Evolutionary conservation across 2,888 invertebrate species (phyloP).

Genomic region (Lacanobia wlatinum): DNA sequence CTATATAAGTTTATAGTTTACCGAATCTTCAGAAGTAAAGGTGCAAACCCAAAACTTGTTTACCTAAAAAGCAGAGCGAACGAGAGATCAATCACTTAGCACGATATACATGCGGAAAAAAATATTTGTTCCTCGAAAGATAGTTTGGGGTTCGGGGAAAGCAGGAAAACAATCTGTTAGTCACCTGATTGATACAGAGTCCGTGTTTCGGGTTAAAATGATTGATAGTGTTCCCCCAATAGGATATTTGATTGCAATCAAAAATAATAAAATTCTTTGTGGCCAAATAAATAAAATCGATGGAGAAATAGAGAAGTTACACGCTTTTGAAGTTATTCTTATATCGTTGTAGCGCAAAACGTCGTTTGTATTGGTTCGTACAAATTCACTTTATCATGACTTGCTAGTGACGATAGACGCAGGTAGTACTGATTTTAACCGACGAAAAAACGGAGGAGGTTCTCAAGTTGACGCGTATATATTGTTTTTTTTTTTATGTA

Average conservation of each 20-base stretch:
- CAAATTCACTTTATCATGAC: not conserved
- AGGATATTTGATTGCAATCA: not conserved
- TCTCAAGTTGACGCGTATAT: no score
- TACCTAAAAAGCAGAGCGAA: conserved; percentile 7
- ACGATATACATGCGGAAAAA: conserved; percentile 11
- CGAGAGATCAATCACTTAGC: conserved; percentile 36
- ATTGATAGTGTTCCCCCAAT: conserved; percentile 11
- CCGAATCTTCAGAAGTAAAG: conserved; percentile 4
- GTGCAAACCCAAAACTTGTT: not conserved
- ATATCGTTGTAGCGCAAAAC: not conserved
- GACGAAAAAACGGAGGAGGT: no score
- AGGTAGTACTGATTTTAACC: no score
- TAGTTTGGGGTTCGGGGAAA: conserved; percentile 11
- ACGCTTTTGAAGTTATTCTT: no score
- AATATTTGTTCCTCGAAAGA: conserved; percentile 8
- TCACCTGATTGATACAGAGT: conserved; percentile 45
- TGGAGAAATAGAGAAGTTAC: no score
- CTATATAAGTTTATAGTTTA: conserved; percentile 9
- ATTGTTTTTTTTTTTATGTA: no score
- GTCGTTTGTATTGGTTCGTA: not conserved
- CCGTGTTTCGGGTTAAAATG: conserved; percentile 17
- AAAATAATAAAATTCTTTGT: not conserved
- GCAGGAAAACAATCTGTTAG: conserved; percentile 70
- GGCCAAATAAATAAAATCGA: no score
- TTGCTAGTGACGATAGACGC: not conserved